Percentiles rank a stretch among this genome's conserved stretches.
These are phyloP conservation scores for Pyrrhia umbra DNA, from an alignment of 2,888 invertebrate species.

Conservation along the genomic window DNA sequence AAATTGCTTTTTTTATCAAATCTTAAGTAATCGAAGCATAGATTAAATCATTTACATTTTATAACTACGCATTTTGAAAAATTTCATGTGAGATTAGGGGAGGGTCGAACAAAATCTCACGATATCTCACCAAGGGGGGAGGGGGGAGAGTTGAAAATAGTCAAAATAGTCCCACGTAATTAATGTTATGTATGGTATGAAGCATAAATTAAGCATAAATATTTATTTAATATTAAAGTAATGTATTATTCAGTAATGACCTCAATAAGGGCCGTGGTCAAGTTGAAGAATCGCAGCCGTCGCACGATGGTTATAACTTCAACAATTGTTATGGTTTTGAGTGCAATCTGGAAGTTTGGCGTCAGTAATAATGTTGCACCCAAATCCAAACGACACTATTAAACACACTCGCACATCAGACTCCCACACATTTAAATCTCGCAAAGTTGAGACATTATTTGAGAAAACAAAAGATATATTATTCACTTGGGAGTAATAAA, in stretches of 20 bases:
- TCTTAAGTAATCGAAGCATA: too few relatives aligned
- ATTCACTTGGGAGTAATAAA: background rate
- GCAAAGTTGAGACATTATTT: background rate
- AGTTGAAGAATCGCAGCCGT: conserved; percentile 1
- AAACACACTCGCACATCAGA: background rate
- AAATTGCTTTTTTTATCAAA: too few relatives aligned
- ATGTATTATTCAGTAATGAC: background rate
- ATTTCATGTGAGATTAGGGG: too few relatives aligned
- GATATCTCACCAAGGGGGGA: too few relatives aligned
- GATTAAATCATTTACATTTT: too few relatives aligned
- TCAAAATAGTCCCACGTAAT: too few relatives aligned
- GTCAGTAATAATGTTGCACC: conserved; percentile 2
- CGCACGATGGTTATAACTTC: conserved; percentile 11
- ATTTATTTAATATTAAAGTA: background rate
- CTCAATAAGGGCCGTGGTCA: background rate
- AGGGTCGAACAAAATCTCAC: too few relatives aligned
- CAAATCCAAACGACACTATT: background rate
- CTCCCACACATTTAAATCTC: background rate
- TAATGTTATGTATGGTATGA: too few relatives aligned
- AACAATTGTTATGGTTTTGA: conserved; percentile 31
- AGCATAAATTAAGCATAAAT: too few relatives aligned
- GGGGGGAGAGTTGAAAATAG: too few relatives aligned
- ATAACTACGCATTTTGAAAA: too few relatives aligned
- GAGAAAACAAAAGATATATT: background rate
- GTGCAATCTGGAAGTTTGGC: conserved; percentile 20